Conservation (phyloP, 2,888 invertebrate genomes). For the Geotrupes spiniger region DNA sequence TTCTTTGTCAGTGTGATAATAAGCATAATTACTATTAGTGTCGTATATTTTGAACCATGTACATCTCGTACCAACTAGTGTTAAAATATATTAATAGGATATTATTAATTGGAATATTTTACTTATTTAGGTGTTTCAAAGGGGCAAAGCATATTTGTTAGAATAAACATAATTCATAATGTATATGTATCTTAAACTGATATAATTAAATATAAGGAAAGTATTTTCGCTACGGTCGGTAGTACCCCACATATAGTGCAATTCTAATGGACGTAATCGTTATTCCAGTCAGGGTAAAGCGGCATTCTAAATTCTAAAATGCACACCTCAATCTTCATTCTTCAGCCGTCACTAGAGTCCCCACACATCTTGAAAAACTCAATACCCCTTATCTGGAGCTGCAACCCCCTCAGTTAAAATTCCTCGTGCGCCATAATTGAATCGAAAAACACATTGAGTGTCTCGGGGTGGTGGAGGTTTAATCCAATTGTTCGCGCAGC, state of each 20-base stretch:
- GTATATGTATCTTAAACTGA: no score
- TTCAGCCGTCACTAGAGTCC: conserved; percentile 31
- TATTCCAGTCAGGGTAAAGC: conserved; percentile 29
- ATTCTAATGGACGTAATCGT: conserved; percentile 33
- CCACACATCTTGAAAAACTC: conserved; percentile 31
- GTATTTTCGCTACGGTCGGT: no score
- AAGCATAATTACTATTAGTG: no score
- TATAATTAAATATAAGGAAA: no score
- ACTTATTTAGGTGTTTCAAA: no score
- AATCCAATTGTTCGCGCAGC: conserved; percentile 44
- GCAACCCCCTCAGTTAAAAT: conserved; percentile 37
- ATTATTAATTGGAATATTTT: no score
- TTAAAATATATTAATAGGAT: no score
- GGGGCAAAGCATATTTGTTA: no score
- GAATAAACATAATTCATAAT: no score
- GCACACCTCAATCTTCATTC: conserved; percentile 39
- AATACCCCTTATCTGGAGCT: conserved; percentile 37
- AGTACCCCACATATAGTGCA: conserved; percentile 28
- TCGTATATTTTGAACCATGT: no score
- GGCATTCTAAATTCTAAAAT: conserved; percentile 34
- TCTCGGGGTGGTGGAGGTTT: conserved; percentile 35
- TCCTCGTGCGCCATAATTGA: conserved; percentile 41
- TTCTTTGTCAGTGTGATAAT: no score
- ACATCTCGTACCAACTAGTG: no score
- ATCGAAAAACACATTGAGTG: conserved; percentile 43